Percentiles rank a stretch among this genome's conserved stretches.
phyloP scores from a whole-genome alignment of 1,140 invertebrate species.

The Magallana gigas region DNA sequence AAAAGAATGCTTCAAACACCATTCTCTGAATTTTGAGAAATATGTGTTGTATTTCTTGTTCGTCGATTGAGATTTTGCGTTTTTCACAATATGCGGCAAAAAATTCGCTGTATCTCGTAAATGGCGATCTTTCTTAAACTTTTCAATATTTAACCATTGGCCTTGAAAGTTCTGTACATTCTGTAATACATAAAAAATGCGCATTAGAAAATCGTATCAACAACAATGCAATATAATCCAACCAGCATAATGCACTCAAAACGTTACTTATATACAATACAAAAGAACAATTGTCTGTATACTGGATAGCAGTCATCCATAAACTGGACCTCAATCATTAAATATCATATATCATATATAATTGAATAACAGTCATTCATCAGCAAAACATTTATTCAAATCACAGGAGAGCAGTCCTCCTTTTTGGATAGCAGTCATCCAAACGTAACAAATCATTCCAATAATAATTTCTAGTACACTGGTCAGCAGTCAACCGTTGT shows the following conservation, averaged over 20 bases:
- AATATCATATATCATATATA: too few relatives aligned
- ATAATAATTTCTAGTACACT: too few relatives aligned
- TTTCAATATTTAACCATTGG: not conserved
- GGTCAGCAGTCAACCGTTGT: too few relatives aligned
- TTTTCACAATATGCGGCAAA: conserved; percentile 25
- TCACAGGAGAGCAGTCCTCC: conserved; percentile 36
- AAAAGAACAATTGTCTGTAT: too few relatives aligned
- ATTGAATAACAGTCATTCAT: not conserved
- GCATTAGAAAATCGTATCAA: not conserved
- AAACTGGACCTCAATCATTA: too few relatives aligned
- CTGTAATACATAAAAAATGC: conserved; percentile 17
- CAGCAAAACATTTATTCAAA: not conserved
- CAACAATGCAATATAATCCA: too few relatives aligned
- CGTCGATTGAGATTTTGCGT: conserved; percentile 15
- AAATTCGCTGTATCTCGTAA: not conserved
- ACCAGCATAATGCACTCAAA: too few relatives aligned
- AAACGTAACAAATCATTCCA: not conserved
- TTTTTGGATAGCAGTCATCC: not conserved
- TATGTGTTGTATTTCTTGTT: conserved; percentile 48
- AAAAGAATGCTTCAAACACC: conserved; percentile 15
- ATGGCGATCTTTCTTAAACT: not conserved
- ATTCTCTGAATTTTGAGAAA: conserved; percentile 43
- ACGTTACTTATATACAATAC: too few relatives aligned
- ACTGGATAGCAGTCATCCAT: too few relatives aligned
- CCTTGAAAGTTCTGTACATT: not conserved